Evolutionary conservation across 2,113 vertebrate genomes (phyloP), one percentile per base, ranked within the genome.

Genomic region (Chascanopsetta lugubris): DNA sequence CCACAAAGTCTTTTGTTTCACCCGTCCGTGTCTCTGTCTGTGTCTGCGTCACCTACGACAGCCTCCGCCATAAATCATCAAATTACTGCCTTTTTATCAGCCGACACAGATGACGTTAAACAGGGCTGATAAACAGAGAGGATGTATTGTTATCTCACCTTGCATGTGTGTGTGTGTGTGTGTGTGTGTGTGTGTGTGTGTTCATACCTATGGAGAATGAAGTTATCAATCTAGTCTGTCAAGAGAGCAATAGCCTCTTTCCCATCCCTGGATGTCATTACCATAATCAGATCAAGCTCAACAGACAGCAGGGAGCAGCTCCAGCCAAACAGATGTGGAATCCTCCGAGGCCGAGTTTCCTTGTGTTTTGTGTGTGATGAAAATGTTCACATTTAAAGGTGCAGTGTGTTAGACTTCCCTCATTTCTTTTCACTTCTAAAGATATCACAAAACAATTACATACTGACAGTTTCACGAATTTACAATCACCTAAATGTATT

Each of bases 191-290:
- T 4, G 61, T 75, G 3, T 12, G 61, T 79, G 43, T 69, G 21
- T 17, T 49, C 49, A 36, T 72, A 27, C 27, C 24, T 26, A 4
- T 42, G 10, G 60, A 58, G 42, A 22, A 26, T 46, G n/a, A 82
- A 66, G 77, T 87, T 77, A 89, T 90, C 79, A 78, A 50, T 87
- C 85, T 85, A 56, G 13, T 34, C 69, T 87, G 84, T 80, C 85
- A 84, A 53, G 32, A 20, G 46, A 79, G 82, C 79, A 85, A 73
- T 69, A 75, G 59, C 29, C 27, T 30, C n/a, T 67, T 60, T 43
- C 59, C 43, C 38, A 20, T 61, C 10, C 48, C 73, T 54, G 71
- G 46, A 59, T 63, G 63, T 62, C 45, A 79, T 84, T 79, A 79
- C 46, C 59, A 77, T 82, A 75, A 84, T 77, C 65, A 83, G 26